phyloP scores from a whole-genome alignment of 1,140 invertebrate genomes.

The Calephelis nemesis region DNA sequence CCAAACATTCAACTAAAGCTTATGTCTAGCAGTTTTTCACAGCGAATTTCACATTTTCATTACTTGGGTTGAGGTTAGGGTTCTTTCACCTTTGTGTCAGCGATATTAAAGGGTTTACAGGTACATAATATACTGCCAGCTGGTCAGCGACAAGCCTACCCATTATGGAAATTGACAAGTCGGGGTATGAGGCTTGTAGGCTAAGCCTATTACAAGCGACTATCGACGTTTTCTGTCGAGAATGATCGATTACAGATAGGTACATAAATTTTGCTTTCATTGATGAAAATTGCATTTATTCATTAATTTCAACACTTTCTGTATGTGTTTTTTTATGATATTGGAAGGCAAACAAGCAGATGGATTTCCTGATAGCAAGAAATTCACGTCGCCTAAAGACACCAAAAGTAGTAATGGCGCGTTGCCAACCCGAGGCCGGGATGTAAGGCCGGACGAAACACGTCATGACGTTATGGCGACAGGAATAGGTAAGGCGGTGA shows the following conservation, averaged over 20 bases:
- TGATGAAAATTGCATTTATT: too few species aligned
- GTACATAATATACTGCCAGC: conserved; percentile 43
- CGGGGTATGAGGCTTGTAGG: conserved; percentile 29
- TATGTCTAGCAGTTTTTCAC: background rate
- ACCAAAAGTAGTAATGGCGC: too few species aligned
- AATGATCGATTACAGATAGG: background rate
- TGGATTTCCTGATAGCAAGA: too few species aligned
- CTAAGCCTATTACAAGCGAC: conserved; percentile 16
- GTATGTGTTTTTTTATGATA: too few species aligned
- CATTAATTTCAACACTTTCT: too few species aligned
- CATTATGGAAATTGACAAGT: conserved; percentile 69
- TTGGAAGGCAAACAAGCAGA: too few species aligned
- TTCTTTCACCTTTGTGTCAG: conserved; percentile 35
- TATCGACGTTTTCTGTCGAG: background rate
- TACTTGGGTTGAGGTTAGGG: conserved; percentile 2
- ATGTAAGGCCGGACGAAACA: too few species aligned
- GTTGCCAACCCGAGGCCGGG: too few species aligned
- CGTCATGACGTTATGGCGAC: too few species aligned
- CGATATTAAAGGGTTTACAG: conserved; percentile 31
- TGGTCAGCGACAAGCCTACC: conserved; percentile 46
- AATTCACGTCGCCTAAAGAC: too few species aligned
- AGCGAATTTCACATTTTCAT: background rate
- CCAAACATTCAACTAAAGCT: background rate
- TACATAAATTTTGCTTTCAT: too few species aligned
- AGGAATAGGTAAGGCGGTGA: too few species aligned